Percentiles rank a stretch among this genome's conserved stretches.
Conservation (phyloP, 2,888 invertebrate species). For the Galerucella nymphaeae region DNA sequence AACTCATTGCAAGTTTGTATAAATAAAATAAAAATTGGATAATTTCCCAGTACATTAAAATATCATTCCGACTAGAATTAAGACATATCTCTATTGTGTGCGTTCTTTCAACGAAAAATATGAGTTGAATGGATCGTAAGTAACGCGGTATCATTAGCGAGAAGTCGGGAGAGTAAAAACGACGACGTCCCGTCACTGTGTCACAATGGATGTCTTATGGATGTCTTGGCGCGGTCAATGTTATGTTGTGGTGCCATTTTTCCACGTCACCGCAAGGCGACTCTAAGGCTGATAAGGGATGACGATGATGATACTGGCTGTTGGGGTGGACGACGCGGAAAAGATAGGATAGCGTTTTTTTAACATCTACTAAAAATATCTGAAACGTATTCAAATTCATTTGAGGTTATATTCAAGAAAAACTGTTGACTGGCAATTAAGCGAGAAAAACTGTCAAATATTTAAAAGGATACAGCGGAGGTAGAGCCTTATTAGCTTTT, state of each 20-base stretch:
- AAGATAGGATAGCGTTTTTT: slow-evolving; percentile 22
- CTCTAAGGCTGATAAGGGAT: slow-evolving; percentile 62
- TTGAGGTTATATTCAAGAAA: too few species aligned
- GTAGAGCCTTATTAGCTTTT: too few species aligned
- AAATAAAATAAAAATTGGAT: background rate
- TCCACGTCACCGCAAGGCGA: slow-evolving; percentile 64
- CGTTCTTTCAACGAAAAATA: slow-evolving; percentile 41
- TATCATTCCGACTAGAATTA: slow-evolving; percentile 28
- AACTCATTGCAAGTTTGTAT: too few species aligned
- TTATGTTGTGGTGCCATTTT: slow-evolving; percentile 64
- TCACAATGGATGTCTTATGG: slow-evolving; percentile 59
- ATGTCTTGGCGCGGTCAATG: slow-evolving; percentile 61
- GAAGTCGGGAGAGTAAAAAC: slow-evolving; percentile 40
- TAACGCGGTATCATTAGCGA: slow-evolving; percentile 49
- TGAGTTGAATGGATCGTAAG: slow-evolving; percentile 46
- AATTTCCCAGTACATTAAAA: slow-evolving; percentile 33
- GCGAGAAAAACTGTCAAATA: too few species aligned
- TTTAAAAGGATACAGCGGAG: too few species aligned
- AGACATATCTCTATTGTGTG: slow-evolving; percentile 33
- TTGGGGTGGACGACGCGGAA: slow-evolving; percentile 29
- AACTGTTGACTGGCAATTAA: too few species aligned
- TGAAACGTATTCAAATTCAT: too few species aligned
- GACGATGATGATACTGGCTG: slow-evolving; percentile 46
- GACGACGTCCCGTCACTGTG: slow-evolving; percentile 52
- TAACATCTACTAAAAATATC: background rate